Percentiles rank a stretch among this genome's conserved stretches.
Conservation (phyloP, 2,797 vertebrate genomes). For the Streptopelia turtur region DNA sequence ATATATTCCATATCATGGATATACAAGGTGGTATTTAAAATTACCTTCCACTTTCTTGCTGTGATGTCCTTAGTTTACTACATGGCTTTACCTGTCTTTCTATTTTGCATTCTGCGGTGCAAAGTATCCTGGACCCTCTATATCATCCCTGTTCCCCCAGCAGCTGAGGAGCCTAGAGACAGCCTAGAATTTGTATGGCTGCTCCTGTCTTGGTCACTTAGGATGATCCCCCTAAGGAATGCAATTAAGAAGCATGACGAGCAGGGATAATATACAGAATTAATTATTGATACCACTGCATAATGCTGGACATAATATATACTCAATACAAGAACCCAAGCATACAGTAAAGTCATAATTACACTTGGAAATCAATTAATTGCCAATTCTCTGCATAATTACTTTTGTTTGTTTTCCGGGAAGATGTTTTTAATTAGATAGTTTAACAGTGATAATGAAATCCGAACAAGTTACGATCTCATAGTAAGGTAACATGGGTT, state of each 20-base stretch:
- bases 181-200: background rate
- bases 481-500: background rate
- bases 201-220: constrained; percentile 31
- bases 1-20: background rate
- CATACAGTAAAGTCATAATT: background rate
- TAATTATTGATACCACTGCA: constrained; percentile 20
- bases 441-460: background rate
- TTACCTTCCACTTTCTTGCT: background rate
- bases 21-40: background rate
- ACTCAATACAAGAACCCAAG: constrained; percentile 2
- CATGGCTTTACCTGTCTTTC: background rate
- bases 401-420: background rate
- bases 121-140: background rate
- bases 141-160: background rate
- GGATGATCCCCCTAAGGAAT: constrained; percentile 29
- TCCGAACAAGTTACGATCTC: background rate
- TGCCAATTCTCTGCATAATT: background rate
- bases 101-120: background rate
- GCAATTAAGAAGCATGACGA: constrained; percentile 19
- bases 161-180: background rate
- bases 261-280: background rate
- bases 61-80: background rate
- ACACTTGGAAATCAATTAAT: constrained; percentile 31
- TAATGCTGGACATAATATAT: constrained; percentile 6
- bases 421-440: constrained; percentile 33